Base-by-base conservation (phyloP, 2,113 vertebrate genomes). In the Oryzias javanicus region DNA sequence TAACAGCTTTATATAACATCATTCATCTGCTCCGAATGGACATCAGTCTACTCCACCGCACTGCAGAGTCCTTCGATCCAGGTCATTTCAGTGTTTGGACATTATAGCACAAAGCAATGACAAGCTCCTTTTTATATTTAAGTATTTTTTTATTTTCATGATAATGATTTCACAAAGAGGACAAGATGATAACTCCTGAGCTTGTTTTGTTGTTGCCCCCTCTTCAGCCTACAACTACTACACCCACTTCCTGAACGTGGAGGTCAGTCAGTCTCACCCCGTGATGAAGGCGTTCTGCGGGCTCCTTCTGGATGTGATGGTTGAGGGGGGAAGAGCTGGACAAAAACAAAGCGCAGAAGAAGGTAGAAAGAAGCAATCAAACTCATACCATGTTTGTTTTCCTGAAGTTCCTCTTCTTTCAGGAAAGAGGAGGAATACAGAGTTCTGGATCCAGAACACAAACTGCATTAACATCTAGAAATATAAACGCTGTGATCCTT, bases 221-320 rank as follows among this genome's bases (percentile, higher is more conserved):
- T 66, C 17, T 44, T 1, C 74, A 98, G 96, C 93, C 42, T 96
- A 94, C 64, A 70, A 61, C 41, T 88, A 83, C 2, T 98, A 98
- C 74, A 90, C 87, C 45, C 84, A 93, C 76, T 95, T 91, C 81
- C 83, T 97, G 89, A 90, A 86, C 85, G 80, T 94, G 1, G 96
- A 97, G 85, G 93, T 91, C 60, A 93, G 90, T 84, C 94, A 97
- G 82, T 88, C 91, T 0, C 95, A 98, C 64, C 96, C 95, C 0
- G 87, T 93, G 63, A 56, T 93, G 80, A 91, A 81, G 20, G 93
- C 94, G 4, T 97, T 97, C 77, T 97, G 95, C 27, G 56, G 68
- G 16, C 74, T 95, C 72, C 89, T 96, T 4, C 88, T 95, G 49
- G 87, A 78, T 54, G 49, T 57, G 0, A 56, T 65, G 42, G 13